A percentile compares a stretch with the other conserved stretches of the same genome.
These are phyloP conservation scores for Caenorhabditis japonica DNA, from an alignment of 2,888 invertebrate species.

Conservation along the genomic window DNA sequence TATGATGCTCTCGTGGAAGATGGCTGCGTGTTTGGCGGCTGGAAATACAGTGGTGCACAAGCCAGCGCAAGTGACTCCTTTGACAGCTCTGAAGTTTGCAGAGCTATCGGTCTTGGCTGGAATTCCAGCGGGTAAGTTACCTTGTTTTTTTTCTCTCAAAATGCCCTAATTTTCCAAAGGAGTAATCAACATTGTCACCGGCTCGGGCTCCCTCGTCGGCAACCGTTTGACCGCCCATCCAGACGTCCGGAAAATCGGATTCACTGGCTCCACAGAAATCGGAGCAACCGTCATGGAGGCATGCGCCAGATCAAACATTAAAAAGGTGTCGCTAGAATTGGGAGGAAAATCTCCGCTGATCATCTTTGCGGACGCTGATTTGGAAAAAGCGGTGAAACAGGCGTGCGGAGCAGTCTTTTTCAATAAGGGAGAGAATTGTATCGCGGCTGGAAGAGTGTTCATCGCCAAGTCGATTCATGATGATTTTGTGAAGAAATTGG, in stretches of 20 bases:
- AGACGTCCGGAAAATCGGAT: slow-evolving; percentile 90
- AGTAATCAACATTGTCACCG: slow-evolving; percentile 90
- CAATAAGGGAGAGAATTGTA: slow-evolving; percentile 98
- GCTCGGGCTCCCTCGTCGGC: slow-evolving; percentile 59
- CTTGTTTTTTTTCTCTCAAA: not conserved
- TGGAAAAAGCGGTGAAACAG: slow-evolving; percentile 87
- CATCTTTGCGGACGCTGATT: slow-evolving; percentile 92
- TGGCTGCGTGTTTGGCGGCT: slow-evolving; percentile 95
- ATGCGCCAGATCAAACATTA: slow-evolving; percentile 90
- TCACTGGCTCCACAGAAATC: slow-evolving; percentile 94
- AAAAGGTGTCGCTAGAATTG: slow-evolving; percentile 92
- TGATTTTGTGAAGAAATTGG: slow-evolving; percentile 84
- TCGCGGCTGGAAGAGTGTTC: slow-evolving; percentile 93
- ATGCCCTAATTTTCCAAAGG: not conserved
- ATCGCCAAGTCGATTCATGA: slow-evolving; percentile 92
- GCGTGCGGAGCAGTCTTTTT: slow-evolving; percentile 83
- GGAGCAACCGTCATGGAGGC: slow-evolving; percentile 92
- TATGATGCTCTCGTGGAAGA: slow-evolving; percentile 99
- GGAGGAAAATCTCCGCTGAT: slow-evolving; percentile 96
- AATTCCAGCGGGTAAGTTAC: slow-evolving; percentile 85
- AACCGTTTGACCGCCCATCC: slow-evolving; percentile 57
- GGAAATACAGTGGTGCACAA: slow-evolving; percentile 96
- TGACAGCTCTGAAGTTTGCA: slow-evolving; percentile 94
- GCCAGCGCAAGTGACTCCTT: slow-evolving; percentile 88
- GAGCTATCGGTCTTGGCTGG: slow-evolving; percentile 91